A percentile compares a stretch with the other conserved stretches of the same genome.
Conservation (phyloP, 2,113 vertebrate species). For the Isichthys henryi region DNA sequence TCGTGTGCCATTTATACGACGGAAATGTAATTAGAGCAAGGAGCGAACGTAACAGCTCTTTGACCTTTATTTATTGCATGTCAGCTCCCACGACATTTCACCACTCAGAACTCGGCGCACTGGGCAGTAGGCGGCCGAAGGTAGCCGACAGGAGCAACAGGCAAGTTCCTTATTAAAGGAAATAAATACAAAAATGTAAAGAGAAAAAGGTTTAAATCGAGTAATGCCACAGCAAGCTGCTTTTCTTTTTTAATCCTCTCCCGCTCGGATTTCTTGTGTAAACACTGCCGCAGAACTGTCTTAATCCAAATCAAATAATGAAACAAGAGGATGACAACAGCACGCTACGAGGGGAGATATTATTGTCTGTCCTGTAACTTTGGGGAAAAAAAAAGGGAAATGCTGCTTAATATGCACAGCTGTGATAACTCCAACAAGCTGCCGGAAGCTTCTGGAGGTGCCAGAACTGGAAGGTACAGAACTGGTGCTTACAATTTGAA, state of each 20-base stretch:
- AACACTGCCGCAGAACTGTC: conserved; percentile 4
- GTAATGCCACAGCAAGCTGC: background rate
- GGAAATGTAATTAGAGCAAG: conserved; percentile 20
- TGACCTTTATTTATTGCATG: background rate
- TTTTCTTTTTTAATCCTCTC: conserved; percentile 15
- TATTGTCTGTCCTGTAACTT: conserved; percentile 23
- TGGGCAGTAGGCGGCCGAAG: too few species aligned
- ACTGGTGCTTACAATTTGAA: background rate
- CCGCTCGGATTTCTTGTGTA: conserved; percentile 2
- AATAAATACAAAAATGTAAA: background rate
- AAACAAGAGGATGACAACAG: background rate
- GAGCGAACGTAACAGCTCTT: background rate
- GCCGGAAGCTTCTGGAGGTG: background rate
- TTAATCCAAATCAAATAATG: conserved; percentile 18
- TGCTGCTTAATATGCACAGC: background rate
- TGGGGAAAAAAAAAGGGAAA: background rate
- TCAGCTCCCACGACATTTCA: background rate
- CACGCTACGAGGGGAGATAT: background rate
- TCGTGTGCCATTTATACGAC: conserved; percentile 12
- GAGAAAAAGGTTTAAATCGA: background rate
- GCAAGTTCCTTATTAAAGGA: background rate
- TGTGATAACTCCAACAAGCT: background rate
- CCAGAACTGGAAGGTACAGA: background rate
- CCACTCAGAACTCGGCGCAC: too few species aligned
- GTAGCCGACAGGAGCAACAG: background rate